A percentile compares a stretch with the other conserved stretches of the same genome.
phyloP scores from a whole-genome alignment of 2,113 vertebrate genomes.

The Sorex fumeus region DNA sequence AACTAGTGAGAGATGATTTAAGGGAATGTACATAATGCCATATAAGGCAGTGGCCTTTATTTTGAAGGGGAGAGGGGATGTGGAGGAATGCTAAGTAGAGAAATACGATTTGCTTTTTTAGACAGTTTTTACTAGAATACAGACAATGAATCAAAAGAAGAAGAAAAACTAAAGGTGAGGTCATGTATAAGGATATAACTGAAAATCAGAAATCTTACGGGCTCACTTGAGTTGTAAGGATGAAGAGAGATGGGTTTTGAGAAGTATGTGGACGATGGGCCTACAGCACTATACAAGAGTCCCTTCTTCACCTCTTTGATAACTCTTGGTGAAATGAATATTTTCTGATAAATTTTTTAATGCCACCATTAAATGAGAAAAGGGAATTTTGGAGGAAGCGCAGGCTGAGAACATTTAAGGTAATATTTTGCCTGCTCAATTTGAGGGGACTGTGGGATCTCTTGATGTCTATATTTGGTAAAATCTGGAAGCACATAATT shows the following conservation, averaged over 20 bases:
- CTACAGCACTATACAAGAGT: too few species aligned
- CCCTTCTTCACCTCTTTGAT: too few species aligned
- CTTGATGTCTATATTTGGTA: background rate
- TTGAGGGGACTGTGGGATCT: background rate
- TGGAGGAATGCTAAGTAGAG: background rate
- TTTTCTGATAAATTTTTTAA: too few species aligned
- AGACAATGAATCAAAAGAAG: conserved; percentile 1
- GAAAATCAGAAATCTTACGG: conserved; percentile 22
- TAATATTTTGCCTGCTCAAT: too few species aligned
- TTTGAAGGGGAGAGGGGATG: background rate
- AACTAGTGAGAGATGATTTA: background rate
- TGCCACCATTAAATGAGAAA: conserved; percentile 26
- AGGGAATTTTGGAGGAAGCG: conserved; percentile 25
- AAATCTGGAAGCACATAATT: conserved; percentile 4
- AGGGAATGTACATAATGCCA: background rate
- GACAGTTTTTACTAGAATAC: background rate
- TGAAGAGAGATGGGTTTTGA: conserved; percentile 12
- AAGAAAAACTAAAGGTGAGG: too few species aligned
- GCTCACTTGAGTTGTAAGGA: conserved; percentile 10
- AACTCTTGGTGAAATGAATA: too few species aligned
- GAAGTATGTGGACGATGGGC: background rate
- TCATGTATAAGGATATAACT: too few species aligned
- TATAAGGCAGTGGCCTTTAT: conserved; percentile 20
- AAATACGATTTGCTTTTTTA: conserved; percentile 34
- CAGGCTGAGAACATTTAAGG: too few species aligned